A percentile compares a stretch with the other conserved stretches of the same genome.
These are phyloP conservation scores for Metacarcinus magister DNA, from an alignment of 2,888 invertebrate genomes.

Conservation along the genomic window DNA sequence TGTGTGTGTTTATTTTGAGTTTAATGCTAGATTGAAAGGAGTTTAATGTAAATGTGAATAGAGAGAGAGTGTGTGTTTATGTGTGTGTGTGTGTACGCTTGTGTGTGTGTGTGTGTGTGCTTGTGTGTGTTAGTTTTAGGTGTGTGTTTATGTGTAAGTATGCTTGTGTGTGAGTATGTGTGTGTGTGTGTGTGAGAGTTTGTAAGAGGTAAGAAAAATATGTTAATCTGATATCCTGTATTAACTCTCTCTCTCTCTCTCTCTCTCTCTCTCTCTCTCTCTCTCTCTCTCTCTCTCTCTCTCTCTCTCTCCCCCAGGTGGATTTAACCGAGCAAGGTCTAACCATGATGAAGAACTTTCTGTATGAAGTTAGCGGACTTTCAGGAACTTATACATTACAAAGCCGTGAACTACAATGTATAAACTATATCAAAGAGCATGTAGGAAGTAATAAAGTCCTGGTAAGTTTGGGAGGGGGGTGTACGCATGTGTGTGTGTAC, in stretches of 20 bases:
- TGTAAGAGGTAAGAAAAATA: too few relatives aligned
- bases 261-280: background rate
- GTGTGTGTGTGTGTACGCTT: too few relatives aligned
- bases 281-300: background rate
- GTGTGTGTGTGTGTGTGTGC: background rate
- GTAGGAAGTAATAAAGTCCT: slow-evolving; percentile 97
- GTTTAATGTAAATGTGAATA: too few relatives aligned
- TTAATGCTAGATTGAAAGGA: too few relatives aligned
- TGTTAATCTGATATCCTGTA: too few relatives aligned
- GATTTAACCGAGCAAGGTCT: slow-evolving; percentile 96
- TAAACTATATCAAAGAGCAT: slow-evolving; percentile 94
- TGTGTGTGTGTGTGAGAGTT: too few relatives aligned
- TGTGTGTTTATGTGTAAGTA: too few relatives aligned
- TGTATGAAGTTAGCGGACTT: slow-evolving; percentile 95
- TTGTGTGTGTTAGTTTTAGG: background rate
- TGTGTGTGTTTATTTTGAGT: background rate
- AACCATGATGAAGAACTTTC: slow-evolving; percentile 96
- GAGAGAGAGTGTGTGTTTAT: too few relatives aligned
- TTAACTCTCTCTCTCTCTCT: background rate
- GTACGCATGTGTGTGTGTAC: background rate
- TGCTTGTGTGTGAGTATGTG: too few relatives aligned
- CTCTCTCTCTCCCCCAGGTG: slow-evolving; percentile 87
- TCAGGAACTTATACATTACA: slow-evolving; percentile 94
- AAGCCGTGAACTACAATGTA: slow-evolving; percentile 94
- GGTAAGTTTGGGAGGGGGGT: slow-evolving; percentile 87